Base-by-base conservation (phyloP, 2,797 vertebrate species). In the Dicrostonyx torquatus region DNA sequence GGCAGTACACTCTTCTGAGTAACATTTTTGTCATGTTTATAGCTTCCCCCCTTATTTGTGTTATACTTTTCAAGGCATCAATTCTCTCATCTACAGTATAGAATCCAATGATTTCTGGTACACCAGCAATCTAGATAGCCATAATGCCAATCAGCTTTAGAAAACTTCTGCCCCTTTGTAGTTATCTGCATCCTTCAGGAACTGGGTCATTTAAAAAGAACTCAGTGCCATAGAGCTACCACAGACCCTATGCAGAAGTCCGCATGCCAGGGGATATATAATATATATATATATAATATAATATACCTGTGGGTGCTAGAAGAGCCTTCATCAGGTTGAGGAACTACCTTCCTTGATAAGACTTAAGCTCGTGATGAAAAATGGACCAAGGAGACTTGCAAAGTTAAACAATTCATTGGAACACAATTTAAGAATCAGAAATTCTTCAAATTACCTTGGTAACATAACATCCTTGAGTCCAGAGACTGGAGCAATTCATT, bases 361-460 rank as follows among this genome's bases (percentile, higher is more conserved):
- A 62, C 91, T 79, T 50, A 75, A 92, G 12, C 89, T 31, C 22
- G 77, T 88, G 34, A 34, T 34, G 17, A 87, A 18, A 87, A 12
- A 90, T 13, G 58, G 95, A 85, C 86, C 87, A 95, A 87, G 45
- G 82, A 90, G 94, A 82, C 24, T 76, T 85, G 50, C 15, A 68
- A 86, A 95, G 40, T 66, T 96, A 93, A 95, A 72, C 84, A 94
- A 93, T 92, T 95, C 43, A 64, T 31, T 90, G 82, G 72, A 88
- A 88, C 62, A 62, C 34, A 90, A 78, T 88, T 91, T 85, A 92
- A 95, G 77, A 90, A 76, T 95, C 72, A 93, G 40, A 93, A 90
- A 84, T 84, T 95, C 45, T 93, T 90, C 31, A 88, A 34, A 95
- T 94, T 95, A 66, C 66, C 62, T 97, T 95, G 77, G 86, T 94